These are phyloP conservation scores for Mesocricetus auratus DNA, from an alignment of 2,113 vertebrate genomes.

Conservation along the genomic window DNA sequence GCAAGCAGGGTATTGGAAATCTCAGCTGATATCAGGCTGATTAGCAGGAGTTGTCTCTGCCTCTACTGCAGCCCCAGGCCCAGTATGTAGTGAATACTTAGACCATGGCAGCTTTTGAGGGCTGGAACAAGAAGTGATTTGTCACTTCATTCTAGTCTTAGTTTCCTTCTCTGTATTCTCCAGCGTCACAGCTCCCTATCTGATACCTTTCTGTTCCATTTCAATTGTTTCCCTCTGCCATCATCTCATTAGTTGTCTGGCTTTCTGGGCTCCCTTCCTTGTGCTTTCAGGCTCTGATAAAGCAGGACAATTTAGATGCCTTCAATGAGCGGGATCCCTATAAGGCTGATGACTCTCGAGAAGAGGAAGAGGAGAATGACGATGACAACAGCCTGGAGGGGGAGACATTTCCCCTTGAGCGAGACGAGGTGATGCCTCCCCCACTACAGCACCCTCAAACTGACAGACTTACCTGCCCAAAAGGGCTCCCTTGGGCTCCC, in stretches of 20 bases:
- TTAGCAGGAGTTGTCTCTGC: neutral
- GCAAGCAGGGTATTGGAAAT: neutral
- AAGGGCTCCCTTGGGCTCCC: constrained; percentile 98
- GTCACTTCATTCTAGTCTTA: neutral
- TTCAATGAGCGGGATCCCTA: constrained; percentile 98
- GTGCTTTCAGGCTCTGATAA: constrained; percentile 92
- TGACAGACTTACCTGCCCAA: constrained; percentile 95
- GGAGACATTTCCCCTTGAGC: constrained; percentile 95
- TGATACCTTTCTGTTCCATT: neutral
- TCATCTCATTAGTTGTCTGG: neutral
- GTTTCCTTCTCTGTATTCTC: neutral
- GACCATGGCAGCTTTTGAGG: neutral
- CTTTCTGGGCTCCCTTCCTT: neutral
- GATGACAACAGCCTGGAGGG: constrained; percentile 96
- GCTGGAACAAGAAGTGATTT: neutral
- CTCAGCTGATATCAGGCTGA: neutral
- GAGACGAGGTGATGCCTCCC: constrained; percentile 97
- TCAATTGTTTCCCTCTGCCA: neutral
- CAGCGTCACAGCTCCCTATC: neutral
- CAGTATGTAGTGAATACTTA: neutral
- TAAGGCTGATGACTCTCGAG: constrained; percentile 95
- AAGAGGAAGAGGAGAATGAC: constrained; percentile 97
- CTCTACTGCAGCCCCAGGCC: neutral
- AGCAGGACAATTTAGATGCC: constrained; percentile 98
- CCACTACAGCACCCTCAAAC: constrained; percentile 93